Base-by-base conservation (phyloP, 1,140 invertebrate species). In the Solenopsis fugax region DNA sequence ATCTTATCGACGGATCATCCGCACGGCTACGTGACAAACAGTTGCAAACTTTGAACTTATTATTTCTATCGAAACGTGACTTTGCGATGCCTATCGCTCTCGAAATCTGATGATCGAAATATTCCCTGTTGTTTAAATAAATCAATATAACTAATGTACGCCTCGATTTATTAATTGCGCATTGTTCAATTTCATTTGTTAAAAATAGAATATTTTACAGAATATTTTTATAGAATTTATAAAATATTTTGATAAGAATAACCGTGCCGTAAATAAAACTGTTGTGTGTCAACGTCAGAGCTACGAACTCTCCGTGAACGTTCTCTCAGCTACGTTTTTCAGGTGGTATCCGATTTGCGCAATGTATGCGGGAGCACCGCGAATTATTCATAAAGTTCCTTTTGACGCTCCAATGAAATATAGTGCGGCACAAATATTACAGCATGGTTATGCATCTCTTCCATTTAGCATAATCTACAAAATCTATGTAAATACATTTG, bases 371-470 rank as follows among this genome's bases (percentile, higher is more conserved):
- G 48, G 7, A 34, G 73, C 62, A 34, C 24, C 72, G 41, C 73
- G 73, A 84, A 75, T 85, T 85, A 85, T 85, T 85, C 82, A 78
- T 85, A 65, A 85, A 85, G 37, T 56, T 78, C 29, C 82, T 64
- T 86, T 80, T 69, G 64, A 69, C 50, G 84, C 75, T 65, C 24
- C 64, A 86, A 81, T 58, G 64, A 81, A 81, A 86, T 80, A 69
- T 80, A 56, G 41, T 24, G 29, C 62, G 13, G 52, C 64, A 45
- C 64, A 78, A 86, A 80, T 54, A 52, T 67, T 48, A 34, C 41
- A 37, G 64, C 76, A 37, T 6, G 13, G 13, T 2, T 67, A 80
- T 41, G 18, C 13, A 41, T 86, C 45, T 69, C 50, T 50, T 7
- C 64, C 45, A 24, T 81, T 86, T 86, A 60, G 16, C 76, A 81